phyloP scores from a whole-genome alignment of 2,113 vertebrate genomes.

The Arenaria interpres region DNA sequence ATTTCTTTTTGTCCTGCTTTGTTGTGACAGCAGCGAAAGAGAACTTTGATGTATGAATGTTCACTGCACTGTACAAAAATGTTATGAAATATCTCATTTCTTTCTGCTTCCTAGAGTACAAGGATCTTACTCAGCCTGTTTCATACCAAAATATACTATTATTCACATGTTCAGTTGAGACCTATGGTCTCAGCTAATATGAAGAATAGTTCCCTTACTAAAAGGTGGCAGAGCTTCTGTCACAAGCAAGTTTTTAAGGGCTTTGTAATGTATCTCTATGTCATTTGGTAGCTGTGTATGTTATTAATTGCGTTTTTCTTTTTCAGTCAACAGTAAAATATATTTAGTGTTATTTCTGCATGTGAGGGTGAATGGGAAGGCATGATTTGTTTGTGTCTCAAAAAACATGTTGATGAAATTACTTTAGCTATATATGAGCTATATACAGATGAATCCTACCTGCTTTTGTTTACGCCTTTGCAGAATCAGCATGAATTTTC shows the following conservation, averaged over 20 bases:
- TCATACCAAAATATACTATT: background rate
- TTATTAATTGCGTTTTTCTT: background rate
- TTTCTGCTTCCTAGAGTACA: background rate
- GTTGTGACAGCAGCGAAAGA: background rate
- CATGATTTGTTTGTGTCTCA: background rate
- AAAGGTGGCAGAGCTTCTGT: background rate
- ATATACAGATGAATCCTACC: background rate
- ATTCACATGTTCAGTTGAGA: background rate
- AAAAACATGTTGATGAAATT: background rate
- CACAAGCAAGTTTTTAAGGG: background rate
- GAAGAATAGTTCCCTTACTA: background rate
- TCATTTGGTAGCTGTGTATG: background rate
- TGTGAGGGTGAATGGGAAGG: background rate
- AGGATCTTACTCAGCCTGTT: background rate
- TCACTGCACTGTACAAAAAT: background rate
- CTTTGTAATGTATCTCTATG: background rate
- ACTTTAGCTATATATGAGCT: background rate
- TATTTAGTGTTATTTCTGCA: background rate
- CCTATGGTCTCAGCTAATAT: background rate
- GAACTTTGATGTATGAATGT: background rate
- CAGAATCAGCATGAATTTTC: background rate
- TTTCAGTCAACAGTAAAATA: background rate
- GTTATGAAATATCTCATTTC: background rate
- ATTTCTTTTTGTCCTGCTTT: background rate
- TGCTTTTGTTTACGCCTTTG: background rate